Percentiles rank a stretch among this genome's conserved stretches.
Conservation (phyloP, 1,140 invertebrate genomes). For the Trichomalopsis sarcophagae region DNA sequence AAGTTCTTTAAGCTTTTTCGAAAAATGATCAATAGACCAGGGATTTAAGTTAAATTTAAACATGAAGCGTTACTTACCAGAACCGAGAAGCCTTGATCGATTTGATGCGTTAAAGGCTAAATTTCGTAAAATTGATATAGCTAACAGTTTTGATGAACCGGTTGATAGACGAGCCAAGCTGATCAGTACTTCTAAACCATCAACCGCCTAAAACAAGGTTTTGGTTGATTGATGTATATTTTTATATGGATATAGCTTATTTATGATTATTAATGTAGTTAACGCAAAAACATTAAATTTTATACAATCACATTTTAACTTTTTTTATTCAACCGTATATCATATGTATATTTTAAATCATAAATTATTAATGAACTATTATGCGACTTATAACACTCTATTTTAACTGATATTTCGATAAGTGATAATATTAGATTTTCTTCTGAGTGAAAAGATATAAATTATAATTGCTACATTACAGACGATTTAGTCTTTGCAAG, state of each 20-base stretch:
- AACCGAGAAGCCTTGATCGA: slow-evolving; percentile 65
- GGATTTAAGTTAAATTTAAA: not conserved
- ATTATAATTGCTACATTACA: not conserved
- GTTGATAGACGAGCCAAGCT: slow-evolving; percentile 62
- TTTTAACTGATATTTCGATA: too few species aligned
- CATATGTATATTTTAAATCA: too few species aligned
- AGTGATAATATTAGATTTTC: not conserved
- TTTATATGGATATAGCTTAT: not conserved
- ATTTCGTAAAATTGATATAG: slow-evolving; percentile 68
- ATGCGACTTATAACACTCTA: too few species aligned
- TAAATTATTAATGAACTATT: too few species aligned
- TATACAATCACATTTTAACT: not conserved
- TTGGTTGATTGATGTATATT: not conserved
- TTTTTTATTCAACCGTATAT: not conserved
- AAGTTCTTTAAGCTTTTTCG: too few species aligned
- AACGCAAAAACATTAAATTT: too few species aligned
- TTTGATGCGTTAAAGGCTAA: slow-evolving; percentile 66
- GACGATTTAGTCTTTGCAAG: not conserved
- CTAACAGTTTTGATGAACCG: slow-evolving; percentile 61
- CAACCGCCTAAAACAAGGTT: slow-evolving; percentile 59
- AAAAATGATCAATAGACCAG: too few species aligned
- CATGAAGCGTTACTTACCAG: slow-evolving; percentile 56
- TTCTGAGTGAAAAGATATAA: not conserved
- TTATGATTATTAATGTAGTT: not conserved
- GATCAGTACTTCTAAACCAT: slow-evolving; percentile 67